phyloP scores from a whole-genome alignment of 2,113 vertebrate species.

The Apteryx mantelli region DNA sequence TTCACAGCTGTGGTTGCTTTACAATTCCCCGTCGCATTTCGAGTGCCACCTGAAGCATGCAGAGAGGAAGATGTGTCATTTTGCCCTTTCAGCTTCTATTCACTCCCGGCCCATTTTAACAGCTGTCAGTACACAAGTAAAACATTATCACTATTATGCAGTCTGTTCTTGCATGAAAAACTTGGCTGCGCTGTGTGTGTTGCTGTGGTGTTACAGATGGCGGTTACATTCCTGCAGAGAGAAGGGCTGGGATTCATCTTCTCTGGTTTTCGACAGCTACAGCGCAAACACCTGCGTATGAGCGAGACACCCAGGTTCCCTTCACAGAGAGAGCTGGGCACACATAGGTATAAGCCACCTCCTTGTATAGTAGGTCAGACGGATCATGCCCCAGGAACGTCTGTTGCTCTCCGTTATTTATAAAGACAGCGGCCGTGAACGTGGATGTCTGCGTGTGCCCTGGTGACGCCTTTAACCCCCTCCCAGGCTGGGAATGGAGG shows the following conservation, averaged over 20 bases:
- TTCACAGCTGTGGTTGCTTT: background rate
- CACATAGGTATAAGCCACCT: background rate
- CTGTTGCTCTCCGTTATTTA: background rate
- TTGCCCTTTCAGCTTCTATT: background rate
- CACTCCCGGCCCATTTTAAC: background rate
- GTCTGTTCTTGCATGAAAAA: background rate
- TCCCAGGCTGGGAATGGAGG: background rate
- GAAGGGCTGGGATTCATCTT: background rate
- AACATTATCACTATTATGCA: background rate
- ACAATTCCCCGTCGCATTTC: fast-evolving
- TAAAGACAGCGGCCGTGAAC: no score
- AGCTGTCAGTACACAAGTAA: fast-evolving
- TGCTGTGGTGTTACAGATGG: background rate
- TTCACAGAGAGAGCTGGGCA: background rate
- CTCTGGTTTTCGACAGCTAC: background rate
- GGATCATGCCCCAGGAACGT: background rate
- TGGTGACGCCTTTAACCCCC: background rate
- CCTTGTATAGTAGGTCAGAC: background rate
- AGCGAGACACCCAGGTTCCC: background rate
- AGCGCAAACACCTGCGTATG: background rate
- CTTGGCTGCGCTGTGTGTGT: fast-evolving
- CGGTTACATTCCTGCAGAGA: background rate
- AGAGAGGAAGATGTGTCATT: background rate
- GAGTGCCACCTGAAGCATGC: background rate
- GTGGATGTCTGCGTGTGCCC: fast-evolving